phyloP scores from a whole-genome alignment of 2,888 invertebrate genomes.

The Mesorhabditis sp. region DNA sequence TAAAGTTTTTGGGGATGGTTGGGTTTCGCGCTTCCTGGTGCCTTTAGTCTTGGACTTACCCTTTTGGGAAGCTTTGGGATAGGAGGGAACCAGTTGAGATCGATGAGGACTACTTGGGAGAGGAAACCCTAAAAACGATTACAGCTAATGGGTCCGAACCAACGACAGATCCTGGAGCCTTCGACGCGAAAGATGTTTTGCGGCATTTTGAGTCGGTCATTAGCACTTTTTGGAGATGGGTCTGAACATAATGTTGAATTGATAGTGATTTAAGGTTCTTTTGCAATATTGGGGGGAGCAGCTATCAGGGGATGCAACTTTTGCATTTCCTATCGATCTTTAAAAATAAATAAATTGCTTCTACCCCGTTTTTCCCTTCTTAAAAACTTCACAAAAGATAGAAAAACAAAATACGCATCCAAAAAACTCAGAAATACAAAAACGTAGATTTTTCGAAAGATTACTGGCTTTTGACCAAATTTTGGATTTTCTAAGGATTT shows the following conservation, averaged over 20 bases:
- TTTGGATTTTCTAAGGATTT: too few relatives aligned
- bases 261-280: not conserved
- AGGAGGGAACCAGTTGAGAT: not conserved
- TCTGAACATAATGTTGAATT: not conserved
- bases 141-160: not conserved
- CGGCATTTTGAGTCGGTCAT: slow-evolving; percentile 1
- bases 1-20: not conserved
- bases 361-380: not conserved
- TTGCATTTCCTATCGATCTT: not conserved
- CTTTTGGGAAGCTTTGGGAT: not conserved
- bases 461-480: too few relatives aligned
- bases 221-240: not conserved
- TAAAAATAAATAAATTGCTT: not conserved
- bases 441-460: too few relatives aligned
- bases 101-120: not conserved
- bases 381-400: too few relatives aligned
- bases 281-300: not conserved
- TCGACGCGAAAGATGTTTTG: not conserved
- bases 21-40: too few relatives aligned
- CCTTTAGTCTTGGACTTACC: not conserved
- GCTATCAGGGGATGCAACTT: not conserved
- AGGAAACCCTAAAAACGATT: slow-evolving; percentile 6
- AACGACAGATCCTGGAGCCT: slow-evolving; percentile 2
- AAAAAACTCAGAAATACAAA: too few relatives aligned
- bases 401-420: too few relatives aligned